These are phyloP conservation scores for Rhagophthalmus giganteus DNA, from an alignment of 2,888 invertebrate genomes.

Conservation along the genomic window DNA sequence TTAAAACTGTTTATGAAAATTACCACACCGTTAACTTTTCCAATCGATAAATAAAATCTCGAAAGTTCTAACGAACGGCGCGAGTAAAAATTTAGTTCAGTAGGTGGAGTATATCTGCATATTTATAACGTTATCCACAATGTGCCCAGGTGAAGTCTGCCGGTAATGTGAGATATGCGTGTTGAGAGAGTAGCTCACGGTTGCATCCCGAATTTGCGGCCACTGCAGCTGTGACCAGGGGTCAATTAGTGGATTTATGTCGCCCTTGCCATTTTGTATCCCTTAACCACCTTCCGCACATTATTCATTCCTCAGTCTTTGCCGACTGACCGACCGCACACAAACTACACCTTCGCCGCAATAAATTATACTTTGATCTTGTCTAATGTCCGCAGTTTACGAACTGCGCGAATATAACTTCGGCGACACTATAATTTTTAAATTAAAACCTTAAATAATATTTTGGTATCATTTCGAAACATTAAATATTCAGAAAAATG, in stretches of 20 bases:
- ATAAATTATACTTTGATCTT: slow-evolving; percentile 26
- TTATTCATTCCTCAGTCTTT: slow-evolving; percentile 40
- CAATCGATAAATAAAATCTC: too few relatives aligned
- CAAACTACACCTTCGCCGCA: slow-evolving; percentile 25
- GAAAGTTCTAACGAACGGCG: background rate
- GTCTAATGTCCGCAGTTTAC: slow-evolving; percentile 17
- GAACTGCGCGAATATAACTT: too few relatives aligned
- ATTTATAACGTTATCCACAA: slow-evolving; percentile 28
- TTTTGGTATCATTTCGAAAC: too few relatives aligned
- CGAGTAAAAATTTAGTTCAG: background rate
- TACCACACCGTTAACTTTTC: too few relatives aligned
- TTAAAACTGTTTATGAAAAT: background rate
- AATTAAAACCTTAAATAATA: too few relatives aligned
- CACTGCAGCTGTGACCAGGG: slow-evolving; percentile 44
- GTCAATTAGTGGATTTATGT: slow-evolving; percentile 49
- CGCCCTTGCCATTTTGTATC: slow-evolving; percentile 40
- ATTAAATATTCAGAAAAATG: too few relatives aligned
- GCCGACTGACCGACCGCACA: slow-evolving; percentile 24
- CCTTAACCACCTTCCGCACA: slow-evolving; percentile 41
- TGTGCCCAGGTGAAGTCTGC: slow-evolving; percentile 28
- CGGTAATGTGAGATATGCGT: slow-evolving; percentile 32
- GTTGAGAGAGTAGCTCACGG: slow-evolving; percentile 30
- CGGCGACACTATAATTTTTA: too few relatives aligned
- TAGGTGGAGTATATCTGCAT: slow-evolving; percentile 19
- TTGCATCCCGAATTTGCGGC: slow-evolving; percentile 37